A percentile compares a stretch with the other conserved stretches of the same genome.
These are phyloP conservation scores for Valencia hispanica DNA, from an alignment of 2,797 vertebrate species.

Conservation along the genomic window DNA sequence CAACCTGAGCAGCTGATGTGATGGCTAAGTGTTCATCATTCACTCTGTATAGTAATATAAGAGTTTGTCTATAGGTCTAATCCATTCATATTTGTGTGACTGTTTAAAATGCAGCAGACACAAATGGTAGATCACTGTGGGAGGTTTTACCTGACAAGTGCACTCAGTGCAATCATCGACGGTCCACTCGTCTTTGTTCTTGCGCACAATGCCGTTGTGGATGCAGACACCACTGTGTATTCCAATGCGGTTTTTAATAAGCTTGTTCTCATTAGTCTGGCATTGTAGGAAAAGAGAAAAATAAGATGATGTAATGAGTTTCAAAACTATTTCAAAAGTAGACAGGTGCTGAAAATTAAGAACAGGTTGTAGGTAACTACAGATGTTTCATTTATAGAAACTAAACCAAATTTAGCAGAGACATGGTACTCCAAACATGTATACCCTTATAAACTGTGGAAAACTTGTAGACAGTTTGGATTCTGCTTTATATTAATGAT, in stretches of 20 bases:
- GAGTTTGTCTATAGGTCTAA: constrained; percentile 1
- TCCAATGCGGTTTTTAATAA: constrained; percentile 80
- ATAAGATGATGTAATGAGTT: background rate
- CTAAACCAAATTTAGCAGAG: background rate
- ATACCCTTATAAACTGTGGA: background rate
- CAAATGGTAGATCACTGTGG: background rate
- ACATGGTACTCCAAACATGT: background rate
- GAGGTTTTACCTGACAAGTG: constrained; percentile 90
- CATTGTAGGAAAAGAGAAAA: background rate
- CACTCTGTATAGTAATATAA: background rate
- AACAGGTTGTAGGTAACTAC: background rate
- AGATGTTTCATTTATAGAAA: background rate
- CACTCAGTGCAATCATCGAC: constrained; percentile 97
- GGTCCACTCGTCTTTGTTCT: constrained; percentile 93
- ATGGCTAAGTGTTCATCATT: constrained; percentile 37
- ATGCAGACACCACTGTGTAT: constrained; percentile 87
- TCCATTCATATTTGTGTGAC: constrained; percentile 11
- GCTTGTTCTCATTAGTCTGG: constrained; percentile 89
- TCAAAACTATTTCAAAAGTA: constrained; percentile 2
- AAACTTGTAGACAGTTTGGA: background rate
- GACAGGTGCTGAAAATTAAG: background rate
- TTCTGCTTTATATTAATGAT: background rate
- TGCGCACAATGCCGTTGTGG: constrained; percentile 91
- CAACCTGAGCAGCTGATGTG: constrained; percentile 55
- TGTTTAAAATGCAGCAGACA: constrained; percentile 6